phyloP scores from a whole-genome alignment of 23 tunicate genomes.

The Ascidia mentula region DNA sequence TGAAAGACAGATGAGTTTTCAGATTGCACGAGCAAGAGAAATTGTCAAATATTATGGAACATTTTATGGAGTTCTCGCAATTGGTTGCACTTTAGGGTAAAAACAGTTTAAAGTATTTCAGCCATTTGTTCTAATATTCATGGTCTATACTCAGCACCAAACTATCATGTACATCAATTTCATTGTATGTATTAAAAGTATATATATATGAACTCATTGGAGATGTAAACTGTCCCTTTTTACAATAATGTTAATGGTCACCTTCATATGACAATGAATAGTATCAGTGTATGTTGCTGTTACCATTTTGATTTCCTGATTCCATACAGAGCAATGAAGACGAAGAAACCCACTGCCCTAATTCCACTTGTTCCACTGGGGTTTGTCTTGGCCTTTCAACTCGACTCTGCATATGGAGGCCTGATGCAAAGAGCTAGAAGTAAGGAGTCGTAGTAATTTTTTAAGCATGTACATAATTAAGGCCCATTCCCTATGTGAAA shows the following conservation, averaged over 20 bases:
- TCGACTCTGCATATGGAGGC: constrained; percentile 80
- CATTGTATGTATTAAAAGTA: background rate
- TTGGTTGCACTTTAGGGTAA: constrained; percentile 61
- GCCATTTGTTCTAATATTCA: no score
- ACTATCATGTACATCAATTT: background rate
- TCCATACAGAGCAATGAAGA: constrained; percentile 34
- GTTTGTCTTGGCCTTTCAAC: constrained; percentile 70
- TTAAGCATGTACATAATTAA: no score
- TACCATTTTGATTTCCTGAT: background rate
- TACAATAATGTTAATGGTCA: background rate
- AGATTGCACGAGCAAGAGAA: constrained; percentile 68
- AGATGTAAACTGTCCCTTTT: background rate
- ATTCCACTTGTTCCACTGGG: constrained; percentile 72
- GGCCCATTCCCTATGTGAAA: no score
- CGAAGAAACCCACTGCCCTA: constrained; percentile 20
- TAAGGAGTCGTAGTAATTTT: constrained; percentile 5
- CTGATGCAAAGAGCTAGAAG: constrained; percentile 81
- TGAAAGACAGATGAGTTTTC: constrained; percentile 78
- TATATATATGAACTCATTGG: background rate
- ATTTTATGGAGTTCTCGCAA: constrained; percentile 47
- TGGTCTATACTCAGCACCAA: background rate
- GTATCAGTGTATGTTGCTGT: background rate
- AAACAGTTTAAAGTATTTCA: no score
- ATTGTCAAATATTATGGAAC: constrained; percentile 67
- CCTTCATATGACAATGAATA: background rate